These are phyloP conservation scores for Cephalopachus bancanus DNA, from an alignment of 2,797 vertebrate genomes.

Conservation along the genomic window DNA sequence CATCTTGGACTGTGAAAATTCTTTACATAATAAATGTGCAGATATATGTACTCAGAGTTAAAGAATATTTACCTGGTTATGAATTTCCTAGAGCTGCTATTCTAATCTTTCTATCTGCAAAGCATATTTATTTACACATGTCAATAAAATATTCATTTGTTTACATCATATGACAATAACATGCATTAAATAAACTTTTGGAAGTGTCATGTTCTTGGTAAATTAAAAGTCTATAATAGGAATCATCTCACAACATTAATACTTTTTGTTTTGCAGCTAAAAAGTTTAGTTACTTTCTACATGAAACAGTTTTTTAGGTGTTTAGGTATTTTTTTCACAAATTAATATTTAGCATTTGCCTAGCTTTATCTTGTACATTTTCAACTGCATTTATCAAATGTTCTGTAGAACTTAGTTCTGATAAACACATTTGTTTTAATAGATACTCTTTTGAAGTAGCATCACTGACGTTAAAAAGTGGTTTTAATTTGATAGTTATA, in stretches of 20 bases:
- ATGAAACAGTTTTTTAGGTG: not conserved
- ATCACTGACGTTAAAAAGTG: not conserved
- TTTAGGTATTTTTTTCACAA: constrained; percentile 23
- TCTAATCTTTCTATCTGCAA: not conserved
- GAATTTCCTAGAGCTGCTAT: not conserved
- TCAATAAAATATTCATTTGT: not conserved
- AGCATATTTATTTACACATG: not conserved
- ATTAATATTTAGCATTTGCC: not conserved
- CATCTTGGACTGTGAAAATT: not conserved
- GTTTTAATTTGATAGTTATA: not conserved
- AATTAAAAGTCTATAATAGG: not conserved
- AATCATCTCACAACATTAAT: not conserved
- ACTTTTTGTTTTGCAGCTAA: constrained; percentile 20
- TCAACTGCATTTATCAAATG: not conserved
- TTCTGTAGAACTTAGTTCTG: not conserved
- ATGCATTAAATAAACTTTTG: not conserved
- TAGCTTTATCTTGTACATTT: not conserved
- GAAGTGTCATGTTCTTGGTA: constrained; percentile 18
- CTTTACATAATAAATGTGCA: not conserved
- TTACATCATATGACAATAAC: not conserved
- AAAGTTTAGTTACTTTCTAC: not conserved
- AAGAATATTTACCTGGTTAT: not conserved
- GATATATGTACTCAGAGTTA: not conserved
- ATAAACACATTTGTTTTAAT: not conserved
- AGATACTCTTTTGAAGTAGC: not conserved